Evolutionary conservation across 2,113 vertebrate species (phyloP).

Genomic region (Seriola rivoliana): DNA sequence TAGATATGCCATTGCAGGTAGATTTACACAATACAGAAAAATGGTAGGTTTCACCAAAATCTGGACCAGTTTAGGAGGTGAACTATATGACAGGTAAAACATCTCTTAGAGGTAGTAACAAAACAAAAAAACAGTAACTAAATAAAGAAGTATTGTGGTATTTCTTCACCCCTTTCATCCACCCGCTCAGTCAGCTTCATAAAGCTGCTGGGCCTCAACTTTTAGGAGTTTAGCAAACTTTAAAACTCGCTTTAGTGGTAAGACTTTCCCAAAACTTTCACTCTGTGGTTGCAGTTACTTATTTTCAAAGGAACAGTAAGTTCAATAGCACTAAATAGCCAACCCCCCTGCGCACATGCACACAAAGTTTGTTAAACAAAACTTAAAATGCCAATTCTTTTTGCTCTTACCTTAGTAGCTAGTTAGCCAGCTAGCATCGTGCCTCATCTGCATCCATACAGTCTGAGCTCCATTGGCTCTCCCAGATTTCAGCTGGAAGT

Average conservation of each 20-base stretch:
- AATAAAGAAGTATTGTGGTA: background rate
- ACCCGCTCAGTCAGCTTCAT: slow-evolving; percentile 5
- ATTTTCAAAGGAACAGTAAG: background rate
- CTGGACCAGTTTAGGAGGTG: background rate
- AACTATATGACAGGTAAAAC: background rate
- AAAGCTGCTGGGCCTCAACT: slow-evolving; percentile 57
- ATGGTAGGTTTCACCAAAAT: background rate
- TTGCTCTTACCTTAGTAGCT: slow-evolving; percentile 66
- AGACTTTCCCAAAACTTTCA: background rate
- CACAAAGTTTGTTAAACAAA: background rate
- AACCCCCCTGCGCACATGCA: background rate
- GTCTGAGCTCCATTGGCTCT: slow-evolving; percentile 57
- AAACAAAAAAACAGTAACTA: background rate
- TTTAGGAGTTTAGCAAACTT: slow-evolving; percentile 36
- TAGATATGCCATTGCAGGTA: background rate
- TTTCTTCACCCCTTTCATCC: background rate
- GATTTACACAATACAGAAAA: background rate
- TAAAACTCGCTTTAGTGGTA: background rate
- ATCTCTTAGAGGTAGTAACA: no score
- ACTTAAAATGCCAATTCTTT: background rate
- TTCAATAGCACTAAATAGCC: background rate
- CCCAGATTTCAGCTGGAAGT: slow-evolving; percentile 54
- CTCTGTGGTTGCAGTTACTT: background rate
- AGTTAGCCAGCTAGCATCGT: slow-evolving; percentile 73
- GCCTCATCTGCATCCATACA: slow-evolving; percentile 69